Evolutionary conservation across 2,888 invertebrate genomes (phyloP), one percentile per base, ranked within the genome.

Genomic region (Drosophila yooni): DNA sequence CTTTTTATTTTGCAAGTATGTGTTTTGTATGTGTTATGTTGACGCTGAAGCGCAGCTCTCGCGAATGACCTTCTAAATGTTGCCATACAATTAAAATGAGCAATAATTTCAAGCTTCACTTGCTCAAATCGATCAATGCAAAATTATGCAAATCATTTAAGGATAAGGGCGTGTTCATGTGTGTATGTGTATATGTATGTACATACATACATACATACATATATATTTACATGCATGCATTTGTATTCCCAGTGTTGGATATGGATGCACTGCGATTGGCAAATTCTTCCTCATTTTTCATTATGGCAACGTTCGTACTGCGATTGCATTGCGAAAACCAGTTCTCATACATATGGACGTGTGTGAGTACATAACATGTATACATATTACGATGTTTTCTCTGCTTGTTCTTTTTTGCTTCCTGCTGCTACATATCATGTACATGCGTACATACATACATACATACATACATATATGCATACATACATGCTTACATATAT

Each of bases 311-410:
- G 54, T 62, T 69, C 36, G 64, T 65, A 70, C 70, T 62, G 70
- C 70, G 74, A 74, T 80, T 81, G 81, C 68, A 69, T 66, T 70
- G 70, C 68, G 60, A 74, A 78, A 78, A 75, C 74, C 67, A 63
- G 71, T 75, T 60, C 46, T 72, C 18, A 25, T 33, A 21, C 54
- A 75, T 52, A 58, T 43, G 43, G 46, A 31, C 18, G 27, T 56
- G 58, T 8, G 15, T 46, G 31, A 18, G 11, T 58, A 51, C 15
- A 66, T 61, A 54, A 43, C 29, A 25, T 48, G 43, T 21, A 58
- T 29, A 53, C 62, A 60, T 76, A 73, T 69, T 69, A 76, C 76
- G 76, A 70, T 76, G 76, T 70, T 73, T 73, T 57, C 21, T 57
- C 52, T 18, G 57, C 43, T 31, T 38, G 43, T 43, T 57, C 57